A percentile compares a stretch with the other conserved stretches of the same genome.
Evolutionary conservation across 2,888 invertebrate genomes (phyloP).

Genomic region (Protodeltote pygarga): DNA sequence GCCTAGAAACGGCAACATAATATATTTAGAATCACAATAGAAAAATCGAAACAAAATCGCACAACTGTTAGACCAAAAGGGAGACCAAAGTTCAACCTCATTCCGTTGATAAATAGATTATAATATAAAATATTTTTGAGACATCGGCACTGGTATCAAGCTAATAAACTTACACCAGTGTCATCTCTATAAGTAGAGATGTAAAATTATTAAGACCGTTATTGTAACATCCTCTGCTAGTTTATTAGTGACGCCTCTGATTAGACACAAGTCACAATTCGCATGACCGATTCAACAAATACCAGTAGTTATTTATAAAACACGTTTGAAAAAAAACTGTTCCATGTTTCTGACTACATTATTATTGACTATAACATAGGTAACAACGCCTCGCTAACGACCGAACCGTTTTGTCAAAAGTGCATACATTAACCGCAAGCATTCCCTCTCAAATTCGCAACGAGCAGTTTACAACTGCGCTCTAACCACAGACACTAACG

Average conservation of each 20-base stretch:
- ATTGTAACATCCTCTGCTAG: slow-evolving; percentile 15
- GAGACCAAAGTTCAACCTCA: slow-evolving; percentile 69
- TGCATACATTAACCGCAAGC: no score
- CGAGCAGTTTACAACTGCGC: no score
- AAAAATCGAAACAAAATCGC: slow-evolving; percentile 59
- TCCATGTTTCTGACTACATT: no score
- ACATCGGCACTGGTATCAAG: slow-evolving; percentile 50
- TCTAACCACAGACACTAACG: no score
- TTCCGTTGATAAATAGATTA: slow-evolving; percentile 51
- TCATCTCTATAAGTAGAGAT: slow-evolving; percentile 27
- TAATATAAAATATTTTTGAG: slow-evolving; percentile 63
- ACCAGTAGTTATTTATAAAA: no score
- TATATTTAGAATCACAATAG: slow-evolving; percentile 43
- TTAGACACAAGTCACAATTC: neutral
- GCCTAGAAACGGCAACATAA: slow-evolving; percentile 43
- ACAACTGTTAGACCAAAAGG: slow-evolving; percentile 73
- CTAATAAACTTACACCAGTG: slow-evolving; percentile 38
- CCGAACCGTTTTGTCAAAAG: no score
- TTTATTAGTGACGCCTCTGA: slow-evolving; percentile 22
- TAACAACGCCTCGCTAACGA: no score
- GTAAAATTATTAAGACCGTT: slow-evolving; percentile 27
- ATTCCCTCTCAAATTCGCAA: no score
- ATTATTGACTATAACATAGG: no score
- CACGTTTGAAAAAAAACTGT: no score
- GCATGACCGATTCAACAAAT: no score